phyloP scores from a whole-genome alignment of 2,113 vertebrate species.

The Thermophis baileyi region DNA sequence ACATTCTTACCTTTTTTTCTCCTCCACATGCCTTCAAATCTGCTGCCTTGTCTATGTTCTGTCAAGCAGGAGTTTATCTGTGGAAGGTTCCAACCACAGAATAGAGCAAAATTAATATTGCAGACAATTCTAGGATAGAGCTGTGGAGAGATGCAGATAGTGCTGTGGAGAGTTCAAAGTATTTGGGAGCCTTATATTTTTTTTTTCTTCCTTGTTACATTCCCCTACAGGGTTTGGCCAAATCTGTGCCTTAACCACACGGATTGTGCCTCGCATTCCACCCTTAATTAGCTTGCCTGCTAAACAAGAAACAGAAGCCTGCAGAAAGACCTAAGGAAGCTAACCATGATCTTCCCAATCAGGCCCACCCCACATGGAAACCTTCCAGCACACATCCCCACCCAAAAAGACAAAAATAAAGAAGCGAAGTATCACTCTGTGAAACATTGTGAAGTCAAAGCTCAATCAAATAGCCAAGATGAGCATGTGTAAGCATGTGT shows the following conservation, averaged over 20 bases:
- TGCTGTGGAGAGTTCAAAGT: conserved; percentile 16
- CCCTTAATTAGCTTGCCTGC: neutral
- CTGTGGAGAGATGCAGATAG: neutral
- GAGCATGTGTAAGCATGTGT: neutral
- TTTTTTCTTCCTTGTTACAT: neutral
- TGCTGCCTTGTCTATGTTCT: neutral
- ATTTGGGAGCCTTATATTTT: neutral
- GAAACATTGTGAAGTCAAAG: neutral
- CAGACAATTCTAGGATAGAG: neutral
- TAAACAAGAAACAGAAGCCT: conserved; percentile 1
- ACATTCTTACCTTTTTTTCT: neutral
- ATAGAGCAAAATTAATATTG: neutral
- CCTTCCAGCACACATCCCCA: neutral
- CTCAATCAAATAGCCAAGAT: neutral
- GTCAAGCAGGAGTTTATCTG: neutral
- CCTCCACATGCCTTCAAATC: neutral
- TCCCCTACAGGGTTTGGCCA: neutral
- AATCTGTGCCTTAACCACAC: neutral
- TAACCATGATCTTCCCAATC: neutral
- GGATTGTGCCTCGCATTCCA: neutral
- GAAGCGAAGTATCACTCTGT: neutral
- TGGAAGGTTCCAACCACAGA: neutral
- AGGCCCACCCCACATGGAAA: neutral
- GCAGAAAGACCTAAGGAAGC: neutral
- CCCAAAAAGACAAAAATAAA: neutral